phyloP scores from a whole-genome alignment of 1,140 invertebrate genomes.

The Penaeus japonicus region DNA sequence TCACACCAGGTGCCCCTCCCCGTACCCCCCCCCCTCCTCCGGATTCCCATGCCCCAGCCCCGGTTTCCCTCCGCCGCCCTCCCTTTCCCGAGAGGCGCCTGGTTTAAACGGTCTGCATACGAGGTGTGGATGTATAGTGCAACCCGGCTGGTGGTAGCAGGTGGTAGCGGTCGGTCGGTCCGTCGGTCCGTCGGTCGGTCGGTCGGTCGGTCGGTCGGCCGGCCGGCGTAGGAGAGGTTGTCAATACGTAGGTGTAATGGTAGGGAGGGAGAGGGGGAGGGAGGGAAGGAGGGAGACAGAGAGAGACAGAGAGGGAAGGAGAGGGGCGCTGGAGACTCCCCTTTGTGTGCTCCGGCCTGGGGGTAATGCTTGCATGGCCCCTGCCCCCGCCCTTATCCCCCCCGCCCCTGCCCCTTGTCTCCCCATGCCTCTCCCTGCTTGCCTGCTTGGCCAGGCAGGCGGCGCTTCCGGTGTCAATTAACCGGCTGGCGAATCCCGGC shows the following conservation, averaged over 20 bases:
- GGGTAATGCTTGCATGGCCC: conserved; percentile 24
- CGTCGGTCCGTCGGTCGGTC: neutral
- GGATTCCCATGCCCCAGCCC: too few relatives aligned
- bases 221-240: neutral
- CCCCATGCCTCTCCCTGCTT: conserved; percentile 7
- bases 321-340: neutral
- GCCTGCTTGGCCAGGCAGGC: conserved; percentile 36
- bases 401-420: neutral
- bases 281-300: too few relatives aligned
- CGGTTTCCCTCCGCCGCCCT: too few relatives aligned
- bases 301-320: too few relatives aligned
- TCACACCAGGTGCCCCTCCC: too few relatives aligned
- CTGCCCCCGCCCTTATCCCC: neutral
- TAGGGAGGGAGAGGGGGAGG: neutral
- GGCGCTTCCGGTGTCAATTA: conserved; percentile 40
- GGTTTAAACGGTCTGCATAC: too few relatives aligned
- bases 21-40: too few relatives aligned
- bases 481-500: neutral
- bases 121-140: too few relatives aligned
- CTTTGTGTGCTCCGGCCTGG: conserved; percentile 22
- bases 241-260: conserved; percentile 37
- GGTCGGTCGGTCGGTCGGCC: neutral
- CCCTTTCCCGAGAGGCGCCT: too few relatives aligned
- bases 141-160: too few relatives aligned
- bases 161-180: too few relatives aligned